Evolutionary conservation across 2,797 vertebrate species (phyloP).

Genomic region (Spondyliosoma cantharus): DNA sequence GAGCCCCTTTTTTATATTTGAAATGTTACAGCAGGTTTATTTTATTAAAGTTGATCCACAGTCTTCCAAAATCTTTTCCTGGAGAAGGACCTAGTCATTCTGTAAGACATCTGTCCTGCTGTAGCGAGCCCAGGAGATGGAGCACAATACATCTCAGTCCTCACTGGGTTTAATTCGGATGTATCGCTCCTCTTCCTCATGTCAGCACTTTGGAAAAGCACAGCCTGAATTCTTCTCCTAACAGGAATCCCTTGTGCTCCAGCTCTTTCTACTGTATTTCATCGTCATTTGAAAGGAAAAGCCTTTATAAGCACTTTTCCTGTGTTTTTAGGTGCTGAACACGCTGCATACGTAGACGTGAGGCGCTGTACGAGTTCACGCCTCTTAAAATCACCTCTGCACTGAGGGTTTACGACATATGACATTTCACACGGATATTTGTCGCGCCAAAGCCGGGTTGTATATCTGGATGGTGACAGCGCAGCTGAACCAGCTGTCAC

Average conservation of each 20-base stretch:
- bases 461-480: conserved; percentile 40
- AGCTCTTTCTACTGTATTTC: neutral
- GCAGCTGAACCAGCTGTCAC: conserved; percentile 23
- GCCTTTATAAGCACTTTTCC: conserved; percentile 28
- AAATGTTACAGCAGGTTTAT: neutral
- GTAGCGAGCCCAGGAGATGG: conserved; percentile 11
- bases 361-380: conserved; percentile 4
- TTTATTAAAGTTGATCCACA: neutral
- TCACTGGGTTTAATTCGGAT: conserved; percentile 31
- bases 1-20: neutral
- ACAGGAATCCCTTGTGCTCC: neutral
- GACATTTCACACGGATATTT: conserved; percentile 6
- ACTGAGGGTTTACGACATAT: conserved; percentile 28
- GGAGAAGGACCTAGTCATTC: conserved; percentile 8
- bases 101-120: neutral
- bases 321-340: conserved; percentile 36
- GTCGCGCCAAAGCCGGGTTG: neutral
- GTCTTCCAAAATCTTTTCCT: neutral
- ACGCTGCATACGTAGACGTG: conserved; percentile 20
- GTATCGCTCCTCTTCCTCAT: conserved; percentile 30
- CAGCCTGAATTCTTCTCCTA: conserved; percentile 10
- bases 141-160: conserved; percentile 13
- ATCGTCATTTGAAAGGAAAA: conserved; percentile 19
- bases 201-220: conserved; percentile 61
- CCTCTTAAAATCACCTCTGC: conserved; percentile 13